Base-by-base conservation (phyloP, 1,140 invertebrate species). In the Brachionus manjavacas region DNA sequence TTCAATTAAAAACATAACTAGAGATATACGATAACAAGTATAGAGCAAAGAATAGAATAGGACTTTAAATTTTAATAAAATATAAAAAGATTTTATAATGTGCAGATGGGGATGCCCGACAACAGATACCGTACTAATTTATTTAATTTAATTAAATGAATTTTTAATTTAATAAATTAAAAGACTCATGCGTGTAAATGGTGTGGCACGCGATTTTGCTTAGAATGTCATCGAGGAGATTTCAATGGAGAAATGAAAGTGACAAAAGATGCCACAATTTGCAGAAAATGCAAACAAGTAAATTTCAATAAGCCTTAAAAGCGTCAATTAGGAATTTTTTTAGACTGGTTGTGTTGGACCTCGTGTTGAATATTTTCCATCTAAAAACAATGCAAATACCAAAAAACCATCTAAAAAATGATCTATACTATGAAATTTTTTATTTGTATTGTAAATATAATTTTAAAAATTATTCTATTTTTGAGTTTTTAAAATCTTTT, bases 161-260 rank as follows among this genome's bases (percentile, higher is more conserved):
- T 49, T 20, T 25, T n/a, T 76, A 11, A 28, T 46, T 23, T 46
- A 25, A 14, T 25, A 28, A 28, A 49, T 76, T 4, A 14, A n/a
- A 23, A 88, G 87, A 87, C 87, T 11, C 87, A 87, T 85, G 87
- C 87, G 86, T 88, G 88, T 83, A 88, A 88, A 70, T 88, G 87
- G 87, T 88, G 88, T 64, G 88, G 88, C 11, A 88, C 87, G 2
- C 70, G 87, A 60, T 88, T 86, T 83, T 88, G 88, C 78, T 74
- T 81, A 20, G 87, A 87, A 85, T 88, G 88, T 86, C 74, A 87
- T 25, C 43, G 85, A 31, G 88, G 88, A 0, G 87, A 88, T 2
- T 88, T 87, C 83, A 78, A 72, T 11, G 87, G 87, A 1, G 12
- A 83, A 20, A 87, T 87, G 87, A 83, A 23, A 16, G 87, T 76